Conservation (phyloP, 2,113 vertebrate species). For the Phainopepla nitens region DNA sequence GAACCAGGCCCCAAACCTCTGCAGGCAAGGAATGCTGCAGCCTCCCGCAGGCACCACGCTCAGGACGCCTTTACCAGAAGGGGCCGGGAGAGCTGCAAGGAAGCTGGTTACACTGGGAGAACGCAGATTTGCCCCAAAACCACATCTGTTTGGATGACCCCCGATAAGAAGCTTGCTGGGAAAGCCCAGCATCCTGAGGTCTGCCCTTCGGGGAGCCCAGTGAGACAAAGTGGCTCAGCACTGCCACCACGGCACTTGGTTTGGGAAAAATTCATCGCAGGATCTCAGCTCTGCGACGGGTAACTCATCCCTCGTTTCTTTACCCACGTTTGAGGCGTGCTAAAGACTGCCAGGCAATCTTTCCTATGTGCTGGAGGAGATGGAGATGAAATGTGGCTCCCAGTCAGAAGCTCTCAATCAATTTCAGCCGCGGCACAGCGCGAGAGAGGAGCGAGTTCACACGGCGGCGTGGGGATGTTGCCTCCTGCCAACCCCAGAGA, state of each 20-base stretch:
- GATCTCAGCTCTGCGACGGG: neutral
- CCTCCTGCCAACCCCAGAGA: neutral
- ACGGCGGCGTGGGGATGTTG: neutral
- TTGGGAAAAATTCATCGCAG: neutral
- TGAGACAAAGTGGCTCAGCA: neutral
- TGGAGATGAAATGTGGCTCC: neutral
- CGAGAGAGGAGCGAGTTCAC: neutral
- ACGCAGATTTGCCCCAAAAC: neutral
- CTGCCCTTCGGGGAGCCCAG: neutral
- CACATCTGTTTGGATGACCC: neutral
- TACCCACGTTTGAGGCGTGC: rapidly evolving
- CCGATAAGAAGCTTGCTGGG: neutral
- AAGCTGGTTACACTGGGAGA: neutral
- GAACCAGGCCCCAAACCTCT: neutral
- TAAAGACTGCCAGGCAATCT: neutral
- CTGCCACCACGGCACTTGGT: neutral
- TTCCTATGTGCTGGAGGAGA: neutral
- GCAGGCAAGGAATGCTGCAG: rapidly evolving
- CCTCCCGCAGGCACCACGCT: rapidly evolving
- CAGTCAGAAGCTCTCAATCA: neutral
- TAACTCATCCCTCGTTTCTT: neutral
- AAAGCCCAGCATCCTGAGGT: neutral
- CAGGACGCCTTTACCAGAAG: neutral
- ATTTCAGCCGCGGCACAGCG: too few relatives aligned
- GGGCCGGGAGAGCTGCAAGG: neutral